Percentiles rank a stretch among this genome's conserved stretches.
Conservation (phyloP, 2,113 vertebrate species). For the Cyprinodon tularosa region DNA sequence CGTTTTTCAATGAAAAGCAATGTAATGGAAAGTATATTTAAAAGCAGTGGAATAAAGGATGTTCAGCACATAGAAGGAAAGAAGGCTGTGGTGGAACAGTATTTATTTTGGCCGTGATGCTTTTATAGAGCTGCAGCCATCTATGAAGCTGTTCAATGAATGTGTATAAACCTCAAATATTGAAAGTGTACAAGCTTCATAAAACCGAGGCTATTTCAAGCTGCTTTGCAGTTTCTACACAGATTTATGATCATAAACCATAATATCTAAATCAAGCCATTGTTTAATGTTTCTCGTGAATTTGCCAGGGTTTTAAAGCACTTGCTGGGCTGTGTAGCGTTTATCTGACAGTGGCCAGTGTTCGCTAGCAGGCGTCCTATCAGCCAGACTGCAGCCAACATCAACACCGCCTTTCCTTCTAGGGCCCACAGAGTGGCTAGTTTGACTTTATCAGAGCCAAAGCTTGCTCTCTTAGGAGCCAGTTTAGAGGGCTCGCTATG, state of each 20-base stretch:
- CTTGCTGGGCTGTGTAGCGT: slow-evolving; percentile 46
- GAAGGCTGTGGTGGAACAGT: not conserved
- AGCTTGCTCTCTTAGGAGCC: slow-evolving; percentile 42
- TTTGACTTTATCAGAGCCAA: slow-evolving; percentile 52
- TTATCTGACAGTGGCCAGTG: slow-evolving; percentile 63
- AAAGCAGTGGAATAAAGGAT: slow-evolving; percentile 3
- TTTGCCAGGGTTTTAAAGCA: slow-evolving; percentile 1
- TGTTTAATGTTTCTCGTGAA: not conserved
- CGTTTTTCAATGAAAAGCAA: not conserved
- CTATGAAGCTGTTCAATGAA: slow-evolving; percentile 13
- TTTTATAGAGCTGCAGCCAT: slow-evolving; percentile 22
- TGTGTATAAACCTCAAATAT: not conserved
- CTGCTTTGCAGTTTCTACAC: not conserved
- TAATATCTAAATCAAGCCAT: slow-evolving; percentile 8
- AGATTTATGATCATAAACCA: slow-evolving; percentile 11
- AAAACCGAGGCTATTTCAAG: slow-evolving; percentile 19
- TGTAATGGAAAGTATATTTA: not conserved
- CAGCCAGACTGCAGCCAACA: slow-evolving; percentile 45
- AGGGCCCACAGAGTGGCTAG: slow-evolving; percentile 14
- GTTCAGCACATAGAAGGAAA: slow-evolving; percentile 5
- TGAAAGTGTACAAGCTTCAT: slow-evolving; percentile 16
- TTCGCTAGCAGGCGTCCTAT: slow-evolving; percentile 55
- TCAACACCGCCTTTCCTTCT: slow-evolving; percentile 44
- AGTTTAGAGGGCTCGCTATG: slow-evolving; percentile 28
- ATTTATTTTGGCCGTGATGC: slow-evolving; percentile 35